A percentile compares a stretch with the other conserved stretches of the same genome.
Conservation (phyloP, 2,113 vertebrate species). For the Grammomys surdaster region DNA sequence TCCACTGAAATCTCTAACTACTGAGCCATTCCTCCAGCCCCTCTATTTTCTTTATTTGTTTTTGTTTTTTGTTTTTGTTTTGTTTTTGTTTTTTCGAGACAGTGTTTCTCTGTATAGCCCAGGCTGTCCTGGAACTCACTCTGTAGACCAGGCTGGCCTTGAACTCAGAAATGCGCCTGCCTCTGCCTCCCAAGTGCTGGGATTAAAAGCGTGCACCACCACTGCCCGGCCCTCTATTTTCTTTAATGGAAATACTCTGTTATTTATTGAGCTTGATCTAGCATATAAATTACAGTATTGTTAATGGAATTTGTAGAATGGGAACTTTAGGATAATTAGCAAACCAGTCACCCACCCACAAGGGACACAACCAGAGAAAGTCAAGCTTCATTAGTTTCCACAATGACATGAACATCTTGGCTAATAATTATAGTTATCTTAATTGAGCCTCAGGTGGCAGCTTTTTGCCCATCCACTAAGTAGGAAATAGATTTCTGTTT, state of each 20-base stretch:
- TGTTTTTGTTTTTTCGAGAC: too few relatives aligned
- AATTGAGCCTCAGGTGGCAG: constrained; percentile 34
- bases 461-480: constrained; percentile 45
- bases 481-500: constrained; percentile 48
- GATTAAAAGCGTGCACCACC: too few relatives aligned
- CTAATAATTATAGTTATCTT: constrained; percentile 58
- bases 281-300: neutral
- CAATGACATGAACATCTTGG: neutral
- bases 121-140: too few relatives aligned
- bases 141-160: too few relatives aligned
- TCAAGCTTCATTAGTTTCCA: constrained; percentile 18
- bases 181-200: too few relatives aligned
- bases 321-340: constrained; percentile 34
- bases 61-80: too few relatives aligned
- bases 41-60: too few relatives aligned
- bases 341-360: constrained; percentile 15
- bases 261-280: neutral
- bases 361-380: constrained; percentile 35
- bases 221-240: neutral
- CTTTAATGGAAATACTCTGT: neutral
- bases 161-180: too few relatives aligned
- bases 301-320: neutral
- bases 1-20: neutral
- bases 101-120: too few relatives aligned
- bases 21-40: neutral